Conservation (phyloP, 2,888 invertebrate species). For the Caenorhabditis plicata region DNA sequence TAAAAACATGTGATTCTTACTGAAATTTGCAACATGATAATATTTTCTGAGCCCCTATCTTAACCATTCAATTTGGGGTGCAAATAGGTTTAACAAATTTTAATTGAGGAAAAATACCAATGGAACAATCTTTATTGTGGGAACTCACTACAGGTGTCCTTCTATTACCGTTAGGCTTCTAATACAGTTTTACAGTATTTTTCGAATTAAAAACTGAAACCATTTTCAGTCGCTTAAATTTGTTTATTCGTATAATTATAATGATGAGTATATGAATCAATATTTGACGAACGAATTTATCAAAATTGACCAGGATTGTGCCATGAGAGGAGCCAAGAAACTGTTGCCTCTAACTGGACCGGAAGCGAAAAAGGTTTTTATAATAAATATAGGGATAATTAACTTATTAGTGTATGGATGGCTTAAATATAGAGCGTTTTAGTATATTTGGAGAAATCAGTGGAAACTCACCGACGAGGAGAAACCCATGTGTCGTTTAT, state of each 20-base stretch:
- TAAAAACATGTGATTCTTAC: too few relatives aligned
- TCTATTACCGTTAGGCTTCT: too few relatives aligned
- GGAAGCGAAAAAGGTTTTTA: constrained; percentile 35
- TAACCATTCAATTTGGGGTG: too few relatives aligned
- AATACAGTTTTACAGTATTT: too few relatives aligned
- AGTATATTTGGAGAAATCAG: constrained; percentile 28
- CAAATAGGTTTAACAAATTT: too few relatives aligned
- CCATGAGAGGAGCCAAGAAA: constrained; percentile 30
- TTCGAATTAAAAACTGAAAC: too few relatives aligned
- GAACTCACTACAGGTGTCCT: too few relatives aligned
- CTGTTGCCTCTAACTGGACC: constrained; percentile 44
- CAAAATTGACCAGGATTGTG: constrained; percentile 48
- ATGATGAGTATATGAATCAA: constrained; percentile 46
- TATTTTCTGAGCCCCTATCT: too few relatives aligned
- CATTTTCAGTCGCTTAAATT: constrained; percentile 31
- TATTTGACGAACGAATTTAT: constrained; percentile 47
- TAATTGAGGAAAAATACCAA: too few relatives aligned
- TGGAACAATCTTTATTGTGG: too few relatives aligned
- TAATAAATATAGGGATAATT: neutral
- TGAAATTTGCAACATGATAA: too few relatives aligned
- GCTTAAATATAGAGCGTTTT: constrained; percentile 1
- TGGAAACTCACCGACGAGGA: constrained; percentile 43
- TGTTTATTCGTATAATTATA: constrained; percentile 41
- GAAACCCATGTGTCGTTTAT: constrained; percentile 22
- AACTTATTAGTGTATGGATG: neutral